A percentile compares a stretch with the other conserved stretches of the same genome.
phyloP scores from a whole-genome alignment of 1,140 invertebrate genomes.

The Sminthurinus signatus region DNA sequence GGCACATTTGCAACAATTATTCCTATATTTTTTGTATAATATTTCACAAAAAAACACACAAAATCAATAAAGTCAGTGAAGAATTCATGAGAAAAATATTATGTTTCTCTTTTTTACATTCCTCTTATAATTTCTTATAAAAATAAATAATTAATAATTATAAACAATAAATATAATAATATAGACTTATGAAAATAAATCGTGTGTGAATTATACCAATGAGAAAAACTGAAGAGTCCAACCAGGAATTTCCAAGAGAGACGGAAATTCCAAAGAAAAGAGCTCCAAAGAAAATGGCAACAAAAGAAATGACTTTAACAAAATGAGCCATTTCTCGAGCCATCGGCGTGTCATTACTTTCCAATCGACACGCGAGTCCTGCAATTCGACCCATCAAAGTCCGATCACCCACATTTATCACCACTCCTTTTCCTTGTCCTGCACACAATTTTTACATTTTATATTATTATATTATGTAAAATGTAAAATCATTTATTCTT shows the following conservation, averaged over 20 bases:
- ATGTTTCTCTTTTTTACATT: too few relatives aligned
- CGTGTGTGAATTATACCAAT: too few relatives aligned
- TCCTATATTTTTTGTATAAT: too few relatives aligned
- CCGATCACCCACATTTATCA: slow-evolving; percentile 72
- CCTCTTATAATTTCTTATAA: too few relatives aligned
- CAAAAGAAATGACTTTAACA: slow-evolving; percentile 68
- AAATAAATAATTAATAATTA: too few relatives aligned
- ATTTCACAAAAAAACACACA: too few relatives aligned
- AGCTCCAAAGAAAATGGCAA: slow-evolving; percentile 66
- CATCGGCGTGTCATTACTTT: slow-evolving; percentile 70
- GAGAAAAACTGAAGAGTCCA: slow-evolving; percentile 71
- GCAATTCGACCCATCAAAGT: slow-evolving; percentile 84
- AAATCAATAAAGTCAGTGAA: too few relatives aligned
- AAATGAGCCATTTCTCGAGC: slow-evolving; percentile 78
- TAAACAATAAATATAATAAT: too few relatives aligned
- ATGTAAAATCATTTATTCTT: too few relatives aligned
- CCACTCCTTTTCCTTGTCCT: slow-evolving; percentile 66
- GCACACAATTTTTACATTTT: slow-evolving; percentile 46
- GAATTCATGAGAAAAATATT: too few relatives aligned
- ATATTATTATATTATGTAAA: too few relatives aligned
- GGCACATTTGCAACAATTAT: slow-evolving; percentile 71
- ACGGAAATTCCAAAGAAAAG: slow-evolving; percentile 68
- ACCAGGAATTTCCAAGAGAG: slow-evolving; percentile 57
- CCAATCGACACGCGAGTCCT: slow-evolving; percentile 65
- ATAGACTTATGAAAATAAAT: too few relatives aligned